A percentile compares a stretch with the other conserved stretches of the same genome.
Conservation (phyloP, 2,113 vertebrate genomes). For the Larimichthys crocea region DNA sequence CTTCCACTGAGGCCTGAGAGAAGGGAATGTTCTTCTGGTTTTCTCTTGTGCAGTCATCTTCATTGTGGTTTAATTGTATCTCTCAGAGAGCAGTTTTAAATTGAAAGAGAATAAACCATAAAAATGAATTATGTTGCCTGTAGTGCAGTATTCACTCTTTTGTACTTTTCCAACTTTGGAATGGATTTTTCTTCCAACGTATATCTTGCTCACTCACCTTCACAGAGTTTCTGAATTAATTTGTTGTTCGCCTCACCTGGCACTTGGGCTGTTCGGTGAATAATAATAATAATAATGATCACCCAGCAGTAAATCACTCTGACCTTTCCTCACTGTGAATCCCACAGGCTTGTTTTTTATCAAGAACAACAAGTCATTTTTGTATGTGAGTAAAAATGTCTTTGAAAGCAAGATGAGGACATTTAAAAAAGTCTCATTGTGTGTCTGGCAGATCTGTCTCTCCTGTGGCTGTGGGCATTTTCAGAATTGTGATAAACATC, state of each 20-base stretch:
- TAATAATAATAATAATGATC: constrained; percentile 55
- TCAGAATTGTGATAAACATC: constrained; percentile 9
- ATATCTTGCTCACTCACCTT: constrained; percentile 2
- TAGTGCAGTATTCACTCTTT: background rate
- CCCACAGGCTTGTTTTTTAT: background rate
- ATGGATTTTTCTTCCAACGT: background rate
- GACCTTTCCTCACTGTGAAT: background rate
- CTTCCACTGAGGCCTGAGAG: background rate
- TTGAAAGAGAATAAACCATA: background rate
- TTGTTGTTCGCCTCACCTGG: constrained; percentile 11
- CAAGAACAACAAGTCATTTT: constrained; percentile 11
- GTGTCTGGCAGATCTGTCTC: constrained; percentile 13
- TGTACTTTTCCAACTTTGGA: background rate
- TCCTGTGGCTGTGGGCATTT: constrained; percentile 3
- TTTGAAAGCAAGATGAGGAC: background rate
- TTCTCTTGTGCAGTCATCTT: background rate
- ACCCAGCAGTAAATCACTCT: constrained; percentile 23
- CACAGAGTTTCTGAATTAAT: constrained; percentile 8
- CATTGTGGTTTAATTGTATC: background rate
- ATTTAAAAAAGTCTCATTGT: background rate
- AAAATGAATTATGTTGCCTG: background rate
- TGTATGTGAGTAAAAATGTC: constrained; percentile 15
- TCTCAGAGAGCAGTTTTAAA: background rate
- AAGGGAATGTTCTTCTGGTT: background rate
- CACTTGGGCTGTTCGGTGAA: constrained; percentile 18